A percentile compares a stretch with the other conserved stretches of the same genome.
Evolutionary conservation across 2,888 invertebrate species (phyloP).

Genomic region (Axea sp.): DNA sequence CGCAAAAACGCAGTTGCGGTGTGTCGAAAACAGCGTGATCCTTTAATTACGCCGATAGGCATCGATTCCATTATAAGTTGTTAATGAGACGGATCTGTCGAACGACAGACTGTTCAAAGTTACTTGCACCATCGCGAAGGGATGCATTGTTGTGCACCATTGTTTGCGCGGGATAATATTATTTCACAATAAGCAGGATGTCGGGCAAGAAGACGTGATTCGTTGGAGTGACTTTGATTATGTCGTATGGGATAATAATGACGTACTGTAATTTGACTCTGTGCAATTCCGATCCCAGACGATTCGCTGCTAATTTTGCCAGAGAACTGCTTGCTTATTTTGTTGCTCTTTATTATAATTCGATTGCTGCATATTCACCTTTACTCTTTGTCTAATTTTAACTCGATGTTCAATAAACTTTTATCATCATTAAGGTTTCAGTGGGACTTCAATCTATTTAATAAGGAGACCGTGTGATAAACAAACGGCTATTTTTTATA

Average conservation of each 20-base stretch:
- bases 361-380: too few species aligned
- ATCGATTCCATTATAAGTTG: slow-evolving; percentile 75
- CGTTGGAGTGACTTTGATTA: slow-evolving; percentile 54
- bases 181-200: slow-evolving; percentile 71
- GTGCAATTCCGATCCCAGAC: slow-evolving; percentile 31
- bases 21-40: too few species aligned
- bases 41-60: slow-evolving; percentile 55
- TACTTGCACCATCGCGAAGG: slow-evolving; percentile 22
- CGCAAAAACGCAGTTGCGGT: too few species aligned
- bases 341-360: slow-evolving; percentile 9
- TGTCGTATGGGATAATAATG: slow-evolving; percentile 48
- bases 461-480: too few species aligned
- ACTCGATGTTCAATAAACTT: too few species aligned
- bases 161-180: slow-evolving; percentile 74
- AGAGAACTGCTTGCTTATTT: slow-evolving; percentile 1
- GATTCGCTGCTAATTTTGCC: slow-evolving; percentile 37
- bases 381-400: background rate
- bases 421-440: too few species aligned
- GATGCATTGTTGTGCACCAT: slow-evolving; percentile 64
- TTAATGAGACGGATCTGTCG: slow-evolving; percentile 76
- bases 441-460: too few species aligned
- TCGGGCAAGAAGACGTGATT: slow-evolving; percentile 53
- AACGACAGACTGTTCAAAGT: slow-evolving; percentile 64
- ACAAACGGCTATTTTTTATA: too few species aligned
- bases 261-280: slow-evolving; percentile 45